phyloP scores from a whole-genome alignment of 1,140 invertebrate genomes.

The Drosophila oshimai region DNA sequence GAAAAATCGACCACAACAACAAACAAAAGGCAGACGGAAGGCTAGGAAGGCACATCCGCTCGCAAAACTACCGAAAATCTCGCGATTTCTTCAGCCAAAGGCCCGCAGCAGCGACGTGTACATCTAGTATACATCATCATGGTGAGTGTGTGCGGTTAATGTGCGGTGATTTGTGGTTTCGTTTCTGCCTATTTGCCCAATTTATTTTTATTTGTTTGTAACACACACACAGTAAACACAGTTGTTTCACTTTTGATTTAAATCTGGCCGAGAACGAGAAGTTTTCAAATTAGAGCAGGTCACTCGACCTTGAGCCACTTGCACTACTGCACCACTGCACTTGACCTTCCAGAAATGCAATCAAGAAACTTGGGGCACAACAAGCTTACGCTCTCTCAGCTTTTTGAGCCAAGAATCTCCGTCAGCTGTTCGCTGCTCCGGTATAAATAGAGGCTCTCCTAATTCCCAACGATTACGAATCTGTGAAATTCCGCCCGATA shows the following conservation, averaged over 20 bases:
- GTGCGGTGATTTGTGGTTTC: neutral
- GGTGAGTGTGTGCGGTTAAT: slow-evolving; percentile 49
- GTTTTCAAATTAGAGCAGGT: neutral
- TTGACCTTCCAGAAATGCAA: slow-evolving; percentile 31
- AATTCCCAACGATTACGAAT: slow-evolving; percentile 29
- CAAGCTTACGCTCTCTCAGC: neutral
- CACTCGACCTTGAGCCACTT: slow-evolving; percentile 41
- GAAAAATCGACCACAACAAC: slow-evolving; percentile 20
- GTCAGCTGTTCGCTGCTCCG: slow-evolving; percentile 29
- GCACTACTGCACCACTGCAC: no score
- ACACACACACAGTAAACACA: slow-evolving; percentile 16
- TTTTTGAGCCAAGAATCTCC: neutral
- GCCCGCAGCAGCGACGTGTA: slow-evolving; percentile 45
- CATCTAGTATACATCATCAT: slow-evolving; percentile 70
- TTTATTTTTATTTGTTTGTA: slow-evolving; percentile 51
- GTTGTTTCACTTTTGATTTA: slow-evolving; percentile 38
- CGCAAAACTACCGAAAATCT: slow-evolving; percentile 27
- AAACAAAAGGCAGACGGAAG: neutral
- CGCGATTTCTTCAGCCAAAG: slow-evolving; percentile 58
- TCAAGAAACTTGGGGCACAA: neutral
- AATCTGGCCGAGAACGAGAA: neutral
- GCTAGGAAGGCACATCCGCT: slow-evolving; percentile 17
- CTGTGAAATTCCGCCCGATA: slow-evolving; percentile 43
- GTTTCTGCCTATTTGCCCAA: slow-evolving; percentile 22
- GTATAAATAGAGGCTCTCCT: slow-evolving; percentile 24